Percentiles rank a stretch among this genome's conserved stretches.
These are phyloP conservation scores for Catocala fraxini DNA, from an alignment of 2,888 invertebrate species.

Conservation along the genomic window DNA sequence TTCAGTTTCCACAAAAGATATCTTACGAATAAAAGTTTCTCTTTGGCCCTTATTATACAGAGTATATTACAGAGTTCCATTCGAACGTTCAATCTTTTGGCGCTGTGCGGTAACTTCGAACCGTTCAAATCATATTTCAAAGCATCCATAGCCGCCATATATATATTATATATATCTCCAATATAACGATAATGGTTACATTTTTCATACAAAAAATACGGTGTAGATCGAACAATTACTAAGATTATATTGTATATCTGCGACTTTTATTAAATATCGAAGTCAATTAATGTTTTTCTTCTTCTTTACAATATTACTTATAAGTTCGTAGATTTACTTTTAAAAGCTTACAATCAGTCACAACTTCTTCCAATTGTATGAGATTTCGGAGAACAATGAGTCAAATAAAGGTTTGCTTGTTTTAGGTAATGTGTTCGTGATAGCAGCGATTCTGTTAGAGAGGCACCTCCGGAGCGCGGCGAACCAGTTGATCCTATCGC, in stretches of 20 bases:
- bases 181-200: slow-evolving; percentile 23
- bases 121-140: slow-evolving; percentile 35
- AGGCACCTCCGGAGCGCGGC: slow-evolving; percentile 95
- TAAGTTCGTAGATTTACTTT: too few species aligned
- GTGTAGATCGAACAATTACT: slow-evolving; percentile 9
- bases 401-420: slow-evolving; percentile 12
- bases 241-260: neutral
- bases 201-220: slow-evolving; percentile 26
- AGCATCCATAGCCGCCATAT: slow-evolving; percentile 19
- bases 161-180: too few species aligned
- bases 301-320: too few species aligned
- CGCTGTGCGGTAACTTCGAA: slow-evolving; percentile 18
- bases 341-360: too few species aligned
- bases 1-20: neutral
- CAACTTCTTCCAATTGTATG: neutral
- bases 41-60: slow-evolving; percentile 5
- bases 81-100: slow-evolving; percentile 23
- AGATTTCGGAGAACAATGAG: too few species aligned
- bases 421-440: slow-evolving; percentile 97
- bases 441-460: slow-evolving; percentile 96
- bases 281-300: neutral
- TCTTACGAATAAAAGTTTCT: neutral
- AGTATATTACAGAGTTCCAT: slow-evolving; percentile 19
- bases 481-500: slow-evolving; percentile 95
- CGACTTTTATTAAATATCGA: slow-evolving; percentile 3